phyloP scores from a whole-genome alignment of 1,140 invertebrate genomes.

The Acromyrmex echinatior region DNA sequence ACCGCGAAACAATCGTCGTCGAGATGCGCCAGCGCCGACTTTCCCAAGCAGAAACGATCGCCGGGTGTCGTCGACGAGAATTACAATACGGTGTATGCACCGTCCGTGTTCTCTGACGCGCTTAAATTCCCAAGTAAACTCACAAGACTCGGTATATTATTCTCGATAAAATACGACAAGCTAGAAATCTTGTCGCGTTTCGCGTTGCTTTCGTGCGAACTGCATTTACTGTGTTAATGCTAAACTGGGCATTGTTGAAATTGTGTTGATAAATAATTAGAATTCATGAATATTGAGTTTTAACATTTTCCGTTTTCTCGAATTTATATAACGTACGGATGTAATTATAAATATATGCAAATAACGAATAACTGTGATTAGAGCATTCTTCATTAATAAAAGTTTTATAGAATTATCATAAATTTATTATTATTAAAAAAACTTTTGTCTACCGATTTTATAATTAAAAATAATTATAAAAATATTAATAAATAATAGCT shows the following conservation, averaged over 20 bases:
- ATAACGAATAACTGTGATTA: not conserved
- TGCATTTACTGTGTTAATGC: not conserved
- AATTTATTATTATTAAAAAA: not conserved
- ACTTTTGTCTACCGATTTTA: not conserved
- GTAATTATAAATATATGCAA: not conserved
- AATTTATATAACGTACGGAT: not conserved
- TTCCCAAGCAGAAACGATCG: not conserved
- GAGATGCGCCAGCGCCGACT: constrained; percentile 7
- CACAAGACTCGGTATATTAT: constrained; percentile 14
- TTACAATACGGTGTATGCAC: not conserved
- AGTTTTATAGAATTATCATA: not conserved
- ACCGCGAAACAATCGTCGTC: not conserved
- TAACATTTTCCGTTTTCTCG: not conserved
- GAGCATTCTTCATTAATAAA: not conserved
- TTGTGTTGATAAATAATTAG: constrained; percentile 7
- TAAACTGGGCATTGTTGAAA: not conserved
- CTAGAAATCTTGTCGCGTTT: constrained; percentile 23
- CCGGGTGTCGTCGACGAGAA: constrained; percentile 15
- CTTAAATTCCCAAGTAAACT: constrained; percentile 25
- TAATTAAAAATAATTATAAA: not conserved
- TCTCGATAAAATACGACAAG: constrained; percentile 13
- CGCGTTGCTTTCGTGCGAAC: not conserved
- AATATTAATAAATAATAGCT: not conserved
- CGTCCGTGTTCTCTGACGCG: not conserved
- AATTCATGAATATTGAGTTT: not conserved